Conservation (phyloP, 2,888 invertebrate species). For the Phoenoteleia sp. region DNA sequence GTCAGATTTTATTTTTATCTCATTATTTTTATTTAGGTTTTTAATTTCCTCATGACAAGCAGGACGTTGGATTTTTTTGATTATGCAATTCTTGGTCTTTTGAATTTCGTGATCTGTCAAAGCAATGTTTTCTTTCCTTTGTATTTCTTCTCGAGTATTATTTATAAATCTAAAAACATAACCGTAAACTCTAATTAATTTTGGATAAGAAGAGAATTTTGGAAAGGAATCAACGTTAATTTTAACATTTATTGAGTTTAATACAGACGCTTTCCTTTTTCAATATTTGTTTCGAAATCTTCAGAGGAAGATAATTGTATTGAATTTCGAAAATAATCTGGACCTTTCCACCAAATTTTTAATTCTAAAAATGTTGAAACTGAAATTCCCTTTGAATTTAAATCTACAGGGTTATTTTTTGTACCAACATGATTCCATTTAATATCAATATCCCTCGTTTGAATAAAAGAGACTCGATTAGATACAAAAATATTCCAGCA, state of each 20-base stretch:
- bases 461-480: too few species aligned
- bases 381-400: too few species aligned
- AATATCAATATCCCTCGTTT: too few species aligned
- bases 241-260: neutral
- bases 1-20: too few species aligned
- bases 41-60: neutral
- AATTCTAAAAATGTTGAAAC: too few species aligned
- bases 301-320: too few species aligned
- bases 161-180: slow-evolving; percentile 10
- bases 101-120: neutral
- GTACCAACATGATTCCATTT: too few species aligned
- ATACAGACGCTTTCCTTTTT: neutral
- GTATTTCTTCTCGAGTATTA: neutral
- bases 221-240: neutral
- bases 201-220: slow-evolving; percentile 2
- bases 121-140: neutral
- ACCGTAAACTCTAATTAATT: neutral
- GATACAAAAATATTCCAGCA: too few species aligned
- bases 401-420: too few species aligned
- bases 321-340: too few species aligned
- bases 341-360: too few species aligned
- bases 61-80: neutral
- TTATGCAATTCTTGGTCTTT: neutral
- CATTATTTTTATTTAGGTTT: neutral
- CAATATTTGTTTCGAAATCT: too few species aligned